Base-by-base conservation (phyloP, 2,113 vertebrate species). In the Fregata magnificens region DNA sequence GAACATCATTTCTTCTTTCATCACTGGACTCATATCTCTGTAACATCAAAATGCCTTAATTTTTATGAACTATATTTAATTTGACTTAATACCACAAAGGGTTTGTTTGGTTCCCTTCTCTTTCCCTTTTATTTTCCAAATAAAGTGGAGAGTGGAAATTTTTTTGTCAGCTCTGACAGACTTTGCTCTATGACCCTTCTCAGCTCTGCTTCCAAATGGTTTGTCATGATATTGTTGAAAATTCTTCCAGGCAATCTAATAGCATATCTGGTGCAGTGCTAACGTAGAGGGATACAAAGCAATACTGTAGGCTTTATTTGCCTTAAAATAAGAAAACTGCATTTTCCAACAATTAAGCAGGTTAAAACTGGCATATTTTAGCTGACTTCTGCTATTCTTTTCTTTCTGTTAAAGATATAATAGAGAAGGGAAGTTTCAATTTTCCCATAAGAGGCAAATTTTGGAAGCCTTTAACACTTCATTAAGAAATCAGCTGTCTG, bases 31-130 rank as follows among this genome's bases (percentile, higher is more conserved):
- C 42, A 73, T 83, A 90, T 94, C 47, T 91, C 69, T 95, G 74
- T 95, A 91, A 86, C 25, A 50, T 96, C 92, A 93, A 96, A 97
- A 97, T 95, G 92, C 94, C 97, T 98, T 97, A 95, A 97, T 97
- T 97, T 97, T 95, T 97, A 97, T 94, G 91, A 95, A 67, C 36
- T 94, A 58, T 90, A 90, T 95, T 94, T 95, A 93, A 86, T 93
- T 97, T 91, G 34, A 74, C 61, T 93, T 96, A 73, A 69, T 91
- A 73, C 58, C 36, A 59, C 82, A 89, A 44, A 62, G 40, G 22
- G 16, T 77, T 97, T 95, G 50, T 95, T 97, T 95, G 52, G 61
- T 76, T 95, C 59, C 72, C 22, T 81, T 86, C n/a, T 24, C 32
- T 73, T 88, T 76, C 40, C 42, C 34, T 82, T 83, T 85, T 95